Evolutionary conservation across 2,888 invertebrate species (phyloP).

Genomic region (Aleiodes alternator): DNA sequence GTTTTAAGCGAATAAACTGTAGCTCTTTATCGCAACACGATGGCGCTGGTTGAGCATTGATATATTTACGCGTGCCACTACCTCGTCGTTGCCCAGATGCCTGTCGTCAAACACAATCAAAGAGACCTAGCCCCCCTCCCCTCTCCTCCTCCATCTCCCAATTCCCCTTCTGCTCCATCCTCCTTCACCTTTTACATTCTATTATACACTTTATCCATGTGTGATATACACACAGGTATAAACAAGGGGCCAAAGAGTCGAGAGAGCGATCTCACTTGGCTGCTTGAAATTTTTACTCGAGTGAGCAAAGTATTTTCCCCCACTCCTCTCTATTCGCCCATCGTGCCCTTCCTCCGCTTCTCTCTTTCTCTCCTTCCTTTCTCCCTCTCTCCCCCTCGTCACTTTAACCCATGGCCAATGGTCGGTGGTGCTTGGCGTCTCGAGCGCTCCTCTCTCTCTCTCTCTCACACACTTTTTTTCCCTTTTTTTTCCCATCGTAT

Average conservation of each 20-base stretch:
- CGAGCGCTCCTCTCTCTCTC: slow-evolving; percentile 21
- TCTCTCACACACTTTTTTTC: neutral
- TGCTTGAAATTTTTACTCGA: slow-evolving; percentile 34
- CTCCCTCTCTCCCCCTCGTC: neutral
- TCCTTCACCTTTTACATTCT: slow-evolving; percentile 25
- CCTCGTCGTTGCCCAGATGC: slow-evolving; percentile 41
- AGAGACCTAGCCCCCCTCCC: slow-evolving; percentile 48
- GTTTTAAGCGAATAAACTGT: slow-evolving; percentile 55
- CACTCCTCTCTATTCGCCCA: neutral
- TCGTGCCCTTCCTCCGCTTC: neutral
- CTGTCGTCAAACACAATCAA: slow-evolving; percentile 29
- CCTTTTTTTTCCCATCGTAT: slow-evolving; percentile 14
- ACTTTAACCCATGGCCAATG: slow-evolving; percentile 33
- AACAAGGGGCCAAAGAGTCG: slow-evolving; percentile 20
- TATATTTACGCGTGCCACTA: slow-evolving; percentile 51
- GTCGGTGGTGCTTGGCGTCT: slow-evolving; percentile 26
- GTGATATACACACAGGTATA: slow-evolving; percentile 30
- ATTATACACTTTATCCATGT: slow-evolving; percentile 31
- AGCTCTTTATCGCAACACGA: slow-evolving; percentile 57
- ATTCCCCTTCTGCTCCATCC: slow-evolving; percentile 30
- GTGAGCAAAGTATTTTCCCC: slow-evolving; percentile 27
- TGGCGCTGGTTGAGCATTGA: slow-evolving; percentile 57
- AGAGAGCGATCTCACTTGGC: slow-evolving; percentile 17
- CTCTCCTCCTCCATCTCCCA: slow-evolving; percentile 30
- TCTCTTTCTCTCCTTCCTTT: neutral